phyloP scores from a whole-genome alignment of 2,888 invertebrate genomes.

The Dyspetes luteomarginatus region DNA sequence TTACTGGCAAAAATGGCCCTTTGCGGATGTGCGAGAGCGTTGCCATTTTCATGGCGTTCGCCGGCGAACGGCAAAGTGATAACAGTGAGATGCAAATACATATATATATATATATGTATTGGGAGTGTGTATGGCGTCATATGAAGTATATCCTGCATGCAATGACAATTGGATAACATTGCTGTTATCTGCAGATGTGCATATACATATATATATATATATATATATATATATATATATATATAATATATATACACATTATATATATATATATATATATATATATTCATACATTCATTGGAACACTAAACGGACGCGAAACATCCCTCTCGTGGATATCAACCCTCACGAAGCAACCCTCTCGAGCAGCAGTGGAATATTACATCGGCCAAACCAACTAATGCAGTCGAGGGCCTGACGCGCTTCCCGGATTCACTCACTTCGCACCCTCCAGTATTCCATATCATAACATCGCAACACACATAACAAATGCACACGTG shows the following conservation, averaged over 20 bases:
- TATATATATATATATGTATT: too few species aligned
- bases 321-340: conserved; percentile 50
- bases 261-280: neutral
- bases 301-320: conserved; percentile 40
- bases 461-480: conserved; percentile 30
- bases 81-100: neutral
- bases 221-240: neutral
- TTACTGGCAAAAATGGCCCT: neutral
- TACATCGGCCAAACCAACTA: conserved; percentile 46
- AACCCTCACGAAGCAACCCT: conserved; percentile 37
- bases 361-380: conserved; percentile 34
- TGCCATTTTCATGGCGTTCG: neutral
- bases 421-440: conserved; percentile 58
- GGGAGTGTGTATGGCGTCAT: neutral
- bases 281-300: conserved; percentile 13
- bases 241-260: neutral
- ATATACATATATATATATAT: neutral
- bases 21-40: neutral
- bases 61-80: neutral
- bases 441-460: conserved; percentile 45
- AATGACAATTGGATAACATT: neutral
- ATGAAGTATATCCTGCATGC: neutral
- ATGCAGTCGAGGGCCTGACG: conserved; percentile 46
- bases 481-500: conserved; percentile 6
- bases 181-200: neutral